A percentile compares a stretch with the other conserved stretches of the same genome.
phyloP scores from a whole-genome alignment of 2,888 invertebrate species.

The Phortica magna region DNA sequence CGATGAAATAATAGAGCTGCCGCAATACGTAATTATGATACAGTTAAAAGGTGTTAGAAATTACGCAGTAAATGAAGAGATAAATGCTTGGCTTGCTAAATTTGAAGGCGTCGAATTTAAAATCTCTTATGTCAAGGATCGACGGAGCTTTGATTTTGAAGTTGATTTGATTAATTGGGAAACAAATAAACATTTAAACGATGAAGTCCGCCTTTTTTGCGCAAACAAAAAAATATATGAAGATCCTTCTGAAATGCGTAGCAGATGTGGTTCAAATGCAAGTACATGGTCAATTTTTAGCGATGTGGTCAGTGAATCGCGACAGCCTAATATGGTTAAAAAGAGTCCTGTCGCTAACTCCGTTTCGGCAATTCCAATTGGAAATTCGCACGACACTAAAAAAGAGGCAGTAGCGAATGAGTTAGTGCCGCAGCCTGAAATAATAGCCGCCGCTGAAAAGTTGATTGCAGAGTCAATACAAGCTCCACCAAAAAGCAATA shows the following conservation, averaged over 20 bases:
- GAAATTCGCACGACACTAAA: not conserved
- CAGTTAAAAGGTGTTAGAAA: not conserved
- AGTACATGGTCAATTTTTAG: not conserved
- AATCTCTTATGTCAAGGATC: not conserved
- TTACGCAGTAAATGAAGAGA: not conserved
- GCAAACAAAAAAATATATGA: not conserved
- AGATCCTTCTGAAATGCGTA: not conserved
- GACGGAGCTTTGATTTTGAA: not conserved
- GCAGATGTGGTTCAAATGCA: not conserved
- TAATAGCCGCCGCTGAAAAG: not conserved
- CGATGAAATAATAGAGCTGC: not conserved
- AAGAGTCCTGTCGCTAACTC: not conserved
- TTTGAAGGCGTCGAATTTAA: not conserved
- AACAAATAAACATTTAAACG: not conserved
- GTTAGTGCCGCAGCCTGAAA: not conserved
- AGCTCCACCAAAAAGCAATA: not conserved
- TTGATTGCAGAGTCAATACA: not conserved
- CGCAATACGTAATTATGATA: not conserved
- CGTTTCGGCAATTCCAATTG: not conserved
- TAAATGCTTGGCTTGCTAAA: not conserved
- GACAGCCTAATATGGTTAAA: not conserved
- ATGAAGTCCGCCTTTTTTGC: not conserved
- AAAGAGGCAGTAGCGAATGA: not conserved
- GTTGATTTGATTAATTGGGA: conserved; percentile 19
- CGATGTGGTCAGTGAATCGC: not conserved